A percentile compares a stretch with the other conserved stretches of the same genome.
Evolutionary conservation across 1,140 invertebrate genomes (phyloP).

Genomic region (Akabosia matsudoensis): DNA sequence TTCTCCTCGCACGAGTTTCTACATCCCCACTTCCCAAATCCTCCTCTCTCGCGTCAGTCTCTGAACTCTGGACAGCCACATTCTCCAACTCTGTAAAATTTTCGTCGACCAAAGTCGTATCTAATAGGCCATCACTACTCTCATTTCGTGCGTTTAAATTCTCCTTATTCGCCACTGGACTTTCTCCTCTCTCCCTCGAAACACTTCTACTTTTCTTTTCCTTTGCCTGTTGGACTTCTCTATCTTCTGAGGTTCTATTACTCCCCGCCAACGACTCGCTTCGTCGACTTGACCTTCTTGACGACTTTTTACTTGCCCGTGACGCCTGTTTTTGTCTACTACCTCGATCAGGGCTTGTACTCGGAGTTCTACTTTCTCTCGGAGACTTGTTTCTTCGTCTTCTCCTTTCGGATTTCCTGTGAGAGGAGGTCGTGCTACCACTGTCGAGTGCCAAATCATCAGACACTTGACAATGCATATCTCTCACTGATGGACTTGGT

Average conservation of each 20-base stretch:
- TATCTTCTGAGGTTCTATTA: background rate
- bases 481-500: conserved; percentile 28
- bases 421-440: background rate
- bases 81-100: conserved; percentile 42
- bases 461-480: conserved; percentile 38
- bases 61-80: conserved; percentile 35
- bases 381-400: conserved; percentile 24
- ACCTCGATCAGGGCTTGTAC: background rate
- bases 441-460: conserved; percentile 18
- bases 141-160: background rate
- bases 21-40: conserved; percentile 22
- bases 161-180: background rate
- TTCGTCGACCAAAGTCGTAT: conserved; percentile 34
- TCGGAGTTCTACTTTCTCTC: conserved; percentile 19
- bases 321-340: background rate
- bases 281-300: background rate
- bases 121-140: conserved; percentile 31
- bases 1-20: background rate
- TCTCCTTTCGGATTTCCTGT: conserved; percentile 32
- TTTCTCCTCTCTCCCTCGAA: background rate
- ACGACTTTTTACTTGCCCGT: conserved; percentile 18
- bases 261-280: background rate
- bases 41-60: conserved; percentile 40
- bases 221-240: background rate
- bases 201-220: conserved; percentile 4